These are phyloP conservation scores for Gryllus bimaculatus DNA, from an alignment of 1,140 invertebrate genomes.

Conservation along the genomic window DNA sequence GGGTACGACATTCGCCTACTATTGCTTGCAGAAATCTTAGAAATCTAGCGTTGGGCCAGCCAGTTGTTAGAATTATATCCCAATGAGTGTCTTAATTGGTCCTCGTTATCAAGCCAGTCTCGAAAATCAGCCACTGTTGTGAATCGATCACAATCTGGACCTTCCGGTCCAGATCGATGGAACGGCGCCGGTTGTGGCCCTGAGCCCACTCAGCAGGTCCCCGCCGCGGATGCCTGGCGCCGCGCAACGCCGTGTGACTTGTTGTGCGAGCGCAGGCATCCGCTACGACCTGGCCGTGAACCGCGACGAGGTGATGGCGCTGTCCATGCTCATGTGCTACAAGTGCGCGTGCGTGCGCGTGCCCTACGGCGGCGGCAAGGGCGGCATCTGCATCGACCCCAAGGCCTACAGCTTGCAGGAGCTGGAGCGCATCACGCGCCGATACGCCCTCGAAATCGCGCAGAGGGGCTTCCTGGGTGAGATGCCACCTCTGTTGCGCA, in stretches of 20 bases:
- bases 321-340: slow-evolving; percentile 98
- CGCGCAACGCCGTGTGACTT: background rate
- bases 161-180: too few relatives aligned
- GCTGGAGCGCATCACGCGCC: slow-evolving; percentile 94
- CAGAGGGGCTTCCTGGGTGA: slow-evolving; percentile 99
- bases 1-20: too few relatives aligned
- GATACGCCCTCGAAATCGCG: slow-evolving; percentile 93
- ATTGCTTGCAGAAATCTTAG: too few relatives aligned
- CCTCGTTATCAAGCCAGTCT: too few relatives aligned
- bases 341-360: slow-evolving; percentile 95
- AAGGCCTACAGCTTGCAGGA: slow-evolving; percentile 91
- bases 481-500: background rate
- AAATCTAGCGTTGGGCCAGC: too few relatives aligned
- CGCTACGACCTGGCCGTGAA: slow-evolving; percentile 90
- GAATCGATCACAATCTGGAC: too few relatives aligned
- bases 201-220: too few relatives aligned
- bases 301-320: slow-evolving; percentile 87
- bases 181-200: too few relatives aligned
- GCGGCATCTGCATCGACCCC: slow-evolving; percentile 96
- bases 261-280: slow-evolving; percentile 60
- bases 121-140: too few relatives aligned
- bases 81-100: too few relatives aligned
- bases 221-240: too few relatives aligned
- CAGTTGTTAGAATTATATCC: too few relatives aligned
- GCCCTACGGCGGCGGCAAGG: slow-evolving; percentile 93